These are phyloP conservation scores for Strigamia transsilvanica DNA, from an alignment of 2,888 invertebrate species.

Conservation along the genomic window DNA sequence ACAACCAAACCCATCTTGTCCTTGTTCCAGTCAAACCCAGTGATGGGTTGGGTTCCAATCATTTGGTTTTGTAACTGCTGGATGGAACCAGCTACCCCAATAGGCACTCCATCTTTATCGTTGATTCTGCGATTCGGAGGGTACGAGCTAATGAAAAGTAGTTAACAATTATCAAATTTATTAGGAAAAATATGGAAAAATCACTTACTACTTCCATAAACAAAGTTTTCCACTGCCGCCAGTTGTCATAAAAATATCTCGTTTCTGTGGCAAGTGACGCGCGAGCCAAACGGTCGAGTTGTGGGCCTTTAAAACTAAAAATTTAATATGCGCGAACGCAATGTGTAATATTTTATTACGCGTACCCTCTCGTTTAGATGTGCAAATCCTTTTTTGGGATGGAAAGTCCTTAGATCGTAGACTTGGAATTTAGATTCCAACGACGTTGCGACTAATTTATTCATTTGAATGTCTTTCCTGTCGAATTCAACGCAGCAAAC, in stretches of 20 bases:
- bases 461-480: slow-evolving; percentile 91
- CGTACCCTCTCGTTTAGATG: slow-evolving; percentile 69
- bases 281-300: slow-evolving; percentile 88
- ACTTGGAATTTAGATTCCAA: slow-evolving; percentile 89
- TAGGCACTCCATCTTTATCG: slow-evolving; percentile 75
- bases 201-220: slow-evolving; percentile 93
- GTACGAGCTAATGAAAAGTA: slow-evolving; percentile 71
- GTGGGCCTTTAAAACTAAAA: slow-evolving; percentile 65
- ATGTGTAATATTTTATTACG: slow-evolving; percentile 58
- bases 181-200: neutral
- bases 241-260: slow-evolving; percentile 89
- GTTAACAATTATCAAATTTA: slow-evolving; percentile 25
- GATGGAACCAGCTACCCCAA: slow-evolving; percentile 81
- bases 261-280: slow-evolving; percentile 89
- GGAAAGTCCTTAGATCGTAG: slow-evolving; percentile 87
- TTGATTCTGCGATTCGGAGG: slow-evolving; percentile 78
- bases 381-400: slow-evolving; percentile 85
- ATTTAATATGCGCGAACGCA: neutral
- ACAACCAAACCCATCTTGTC: slow-evolving; percentile 89
- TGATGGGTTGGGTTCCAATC: slow-evolving; percentile 86
- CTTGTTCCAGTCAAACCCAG: slow-evolving; percentile 88
- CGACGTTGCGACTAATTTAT: slow-evolving; percentile 90
- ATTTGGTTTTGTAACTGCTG: slow-evolving; percentile 80
- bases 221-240: slow-evolving; percentile 90
- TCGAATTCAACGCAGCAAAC: slow-evolving; percentile 87